Evolutionary conservation across 1,140 invertebrate species (phyloP).

Genomic region (Idris sp.): DNA sequence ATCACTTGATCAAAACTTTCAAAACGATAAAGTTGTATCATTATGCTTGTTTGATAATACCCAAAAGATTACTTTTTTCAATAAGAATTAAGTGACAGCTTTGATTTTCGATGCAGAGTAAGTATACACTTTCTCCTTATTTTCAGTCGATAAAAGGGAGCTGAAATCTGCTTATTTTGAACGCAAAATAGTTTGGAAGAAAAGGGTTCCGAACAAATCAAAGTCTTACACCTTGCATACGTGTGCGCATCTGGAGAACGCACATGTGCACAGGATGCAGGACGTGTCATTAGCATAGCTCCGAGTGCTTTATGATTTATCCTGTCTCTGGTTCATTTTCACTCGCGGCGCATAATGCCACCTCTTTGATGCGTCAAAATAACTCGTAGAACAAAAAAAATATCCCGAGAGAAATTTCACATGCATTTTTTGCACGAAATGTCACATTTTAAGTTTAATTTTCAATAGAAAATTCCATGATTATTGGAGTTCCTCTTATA

Average conservation of each 20-base stretch:
- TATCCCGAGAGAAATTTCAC: conserved; percentile 6
- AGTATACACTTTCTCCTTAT: conserved; percentile 5
- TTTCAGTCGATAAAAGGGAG: not conserved
- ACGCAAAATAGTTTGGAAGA: conserved; percentile 4
- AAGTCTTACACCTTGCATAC: conserved; percentile 55
- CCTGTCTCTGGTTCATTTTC: conserved; percentile 66
- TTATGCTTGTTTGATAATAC: too few relatives aligned
- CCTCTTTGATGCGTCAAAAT: conserved; percentile 62
- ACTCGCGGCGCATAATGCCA: conserved; percentile 65
- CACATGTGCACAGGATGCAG: conserved; percentile 70
- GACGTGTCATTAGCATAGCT: conserved; percentile 73
- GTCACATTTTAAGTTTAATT: too few relatives aligned
- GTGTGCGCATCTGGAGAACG: conserved; percentile 54
- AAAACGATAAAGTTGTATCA: conserved; percentile 8
- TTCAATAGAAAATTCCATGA: too few relatives aligned
- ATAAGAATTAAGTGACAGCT: not conserved
- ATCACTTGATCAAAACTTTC: conserved; percentile 32
- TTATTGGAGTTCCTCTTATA: too few relatives aligned
- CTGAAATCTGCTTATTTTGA: conserved; percentile 16
- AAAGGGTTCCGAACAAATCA: conserved; percentile 51
- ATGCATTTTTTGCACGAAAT: too few relatives aligned
- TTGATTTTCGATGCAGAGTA: not conserved
- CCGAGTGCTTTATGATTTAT: conserved; percentile 73
- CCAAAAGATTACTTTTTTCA: too few relatives aligned
- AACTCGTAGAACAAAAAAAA: conserved; percentile 32